These are phyloP conservation scores for Dryobotodes eremita DNA, from an alignment of 2,888 invertebrate genomes.

Conservation along the genomic window DNA sequence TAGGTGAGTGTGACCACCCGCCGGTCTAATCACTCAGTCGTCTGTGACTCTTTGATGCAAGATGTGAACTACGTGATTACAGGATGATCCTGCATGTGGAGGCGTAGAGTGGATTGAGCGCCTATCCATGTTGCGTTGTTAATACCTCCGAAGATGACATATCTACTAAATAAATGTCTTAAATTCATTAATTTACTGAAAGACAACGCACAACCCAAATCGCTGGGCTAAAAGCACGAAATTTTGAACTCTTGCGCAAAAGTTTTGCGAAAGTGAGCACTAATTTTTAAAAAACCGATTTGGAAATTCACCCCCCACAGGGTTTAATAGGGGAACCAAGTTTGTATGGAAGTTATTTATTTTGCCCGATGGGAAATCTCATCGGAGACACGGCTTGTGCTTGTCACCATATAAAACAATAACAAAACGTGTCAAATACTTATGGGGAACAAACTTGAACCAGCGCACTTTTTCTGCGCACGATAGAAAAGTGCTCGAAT, in stretches of 20 bases:
- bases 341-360: neutral
- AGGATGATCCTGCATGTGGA: neutral
- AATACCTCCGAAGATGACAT: neutral
- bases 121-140: too few species aligned
- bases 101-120: neutral
- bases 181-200: neutral
- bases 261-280: neutral
- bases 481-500: neutral
- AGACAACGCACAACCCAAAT: neutral
- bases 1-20: neutral
- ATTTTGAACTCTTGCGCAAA: neutral
- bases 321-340: neutral
- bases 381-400: neutral
- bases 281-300: neutral
- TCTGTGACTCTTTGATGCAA: constrained; percentile 25
- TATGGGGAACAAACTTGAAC: neutral
- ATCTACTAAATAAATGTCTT: neutral
- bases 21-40: constrained; percentile 33
- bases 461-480: neutral
- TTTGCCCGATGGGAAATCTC: neutral
- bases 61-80: constrained; percentile 1
- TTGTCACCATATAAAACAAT: neutral
- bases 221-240: neutral
- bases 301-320: too few species aligned
- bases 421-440: neutral